Base-by-base conservation (phyloP, 2,888 invertebrate genomes). In the Gonocerus acuteangulatus region DNA sequence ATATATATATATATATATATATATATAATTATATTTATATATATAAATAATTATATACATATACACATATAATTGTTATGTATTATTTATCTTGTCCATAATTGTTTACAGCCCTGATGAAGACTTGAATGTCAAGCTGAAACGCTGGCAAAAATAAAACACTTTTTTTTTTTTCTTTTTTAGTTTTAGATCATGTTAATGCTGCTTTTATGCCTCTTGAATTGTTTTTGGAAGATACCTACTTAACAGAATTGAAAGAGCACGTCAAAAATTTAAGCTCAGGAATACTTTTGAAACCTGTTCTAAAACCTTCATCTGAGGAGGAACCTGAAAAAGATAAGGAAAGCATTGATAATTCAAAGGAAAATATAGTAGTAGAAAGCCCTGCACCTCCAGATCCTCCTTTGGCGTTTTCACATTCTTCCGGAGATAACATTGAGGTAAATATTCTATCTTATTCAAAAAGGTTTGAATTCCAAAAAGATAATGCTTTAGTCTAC, bases 181-280 rank as follows among this genome's bases (percentile, higher is more conserved):
- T 72, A 82, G 84, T 80, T 63, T 71, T 82, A 27, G 80, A 80
- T 27, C 80, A 82, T 65, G 70, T 85, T 36, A 79, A 78, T 45
- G 66, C 84, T 6, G 77, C 77, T 19, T 66, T 85, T 51, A 82
- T 83, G 48, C 85, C 88, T 1, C 74, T 89, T 18, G 82, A 84
- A 2, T 78, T 84, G 2, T 90, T 86, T 73, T 76, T 89, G 6
- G 89, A 89, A 71, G 89, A 89, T 71, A 83, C 82, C 0, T 89
- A 83, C 71, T 77, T 89, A 39, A 80, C 80, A 51, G 81, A 82
- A 64, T 71, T 87, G 44, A 73, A 81, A 63, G 82, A 6, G 36
- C 54, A 54, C 4, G 21, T 54, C 2, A 21, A 54, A 18, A 23
- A 36, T 23, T 39, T 39, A 15, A 39, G 15, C n/a, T n/a, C 39